phyloP scores from a whole-genome alignment of 2,888 invertebrate species.

The Drosophila yooni region DNA sequence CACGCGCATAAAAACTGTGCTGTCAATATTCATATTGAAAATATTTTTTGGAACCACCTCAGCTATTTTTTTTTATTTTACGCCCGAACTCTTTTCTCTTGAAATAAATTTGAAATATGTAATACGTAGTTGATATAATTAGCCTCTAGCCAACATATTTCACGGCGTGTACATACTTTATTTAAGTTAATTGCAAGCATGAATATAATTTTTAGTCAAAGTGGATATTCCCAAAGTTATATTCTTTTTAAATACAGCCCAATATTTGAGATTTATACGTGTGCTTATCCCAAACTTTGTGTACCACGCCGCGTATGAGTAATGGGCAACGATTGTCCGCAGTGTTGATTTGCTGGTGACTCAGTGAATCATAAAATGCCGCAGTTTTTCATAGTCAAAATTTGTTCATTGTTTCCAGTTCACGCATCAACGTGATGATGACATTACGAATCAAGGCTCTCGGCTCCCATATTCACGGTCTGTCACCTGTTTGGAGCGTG shows the following conservation, averaged over 20 bases:
- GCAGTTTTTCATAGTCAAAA: constrained; percentile 18
- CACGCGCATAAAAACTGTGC: not conserved
- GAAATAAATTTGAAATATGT: not conserved
- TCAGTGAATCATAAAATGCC: constrained; percentile 35
- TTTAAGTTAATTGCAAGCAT: not conserved
- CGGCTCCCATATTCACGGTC: constrained; percentile 18
- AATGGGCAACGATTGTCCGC: constrained; percentile 47
- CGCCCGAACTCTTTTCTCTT: not conserved
- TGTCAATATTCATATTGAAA: not conserved
- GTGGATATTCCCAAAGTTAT: not conserved
- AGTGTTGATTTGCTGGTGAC: constrained; percentile 48
- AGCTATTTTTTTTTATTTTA: not conserved
- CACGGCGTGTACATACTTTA: not conserved
- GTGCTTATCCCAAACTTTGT: not conserved
- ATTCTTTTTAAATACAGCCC: not conserved
- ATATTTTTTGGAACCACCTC: not conserved
- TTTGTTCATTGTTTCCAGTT: constrained; percentile 24
- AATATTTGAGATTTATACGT: constrained; percentile 38
- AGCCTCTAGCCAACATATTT: not conserved
- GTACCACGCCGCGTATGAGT: constrained; percentile 55
- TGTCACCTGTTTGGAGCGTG: constrained; percentile 50
- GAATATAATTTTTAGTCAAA: not conserved
- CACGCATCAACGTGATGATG: constrained; percentile 25
- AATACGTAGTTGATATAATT: not conserved
- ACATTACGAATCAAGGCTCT: constrained; percentile 13